phyloP scores from a whole-genome alignment of 1,140 invertebrate genomes.

The Neotoxoptera formosana region DNA sequence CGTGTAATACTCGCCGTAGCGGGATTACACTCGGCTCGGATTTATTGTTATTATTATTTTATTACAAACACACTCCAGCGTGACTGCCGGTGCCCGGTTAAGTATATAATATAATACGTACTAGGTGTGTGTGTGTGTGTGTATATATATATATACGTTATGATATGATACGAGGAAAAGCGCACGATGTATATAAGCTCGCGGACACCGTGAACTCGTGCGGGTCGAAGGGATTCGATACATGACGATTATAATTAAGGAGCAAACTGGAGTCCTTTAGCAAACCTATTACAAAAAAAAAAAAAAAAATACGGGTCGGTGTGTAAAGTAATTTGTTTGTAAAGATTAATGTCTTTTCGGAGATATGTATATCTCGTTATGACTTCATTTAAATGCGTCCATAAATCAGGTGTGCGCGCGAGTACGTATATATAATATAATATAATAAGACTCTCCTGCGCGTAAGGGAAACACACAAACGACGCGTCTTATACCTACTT shows the following conservation, averaged over 20 bases:
- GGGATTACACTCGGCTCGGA: constrained; percentile 1
- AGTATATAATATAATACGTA: background rate
- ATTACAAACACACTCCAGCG: constrained; percentile 44
- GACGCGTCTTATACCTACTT: constrained; percentile 14
- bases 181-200: background rate
- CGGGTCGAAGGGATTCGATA: background rate
- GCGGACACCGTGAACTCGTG: background rate
- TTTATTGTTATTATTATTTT: constrained; percentile 37
- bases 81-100: too few relatives aligned
- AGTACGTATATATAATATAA: too few relatives aligned
- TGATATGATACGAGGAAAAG: background rate
- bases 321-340: constrained; percentile 35
- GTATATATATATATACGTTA: background rate
- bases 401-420: background rate
- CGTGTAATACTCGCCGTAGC: background rate
- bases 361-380: constrained; percentile 25
- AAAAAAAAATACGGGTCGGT: background rate
- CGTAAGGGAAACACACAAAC: background rate
- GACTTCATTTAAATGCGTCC: constrained; percentile 27
- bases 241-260: constrained; percentile 5
- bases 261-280: background rate
- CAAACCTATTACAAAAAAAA: constrained; percentile 6
- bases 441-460: background rate
- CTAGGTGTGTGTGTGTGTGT: too few relatives aligned
- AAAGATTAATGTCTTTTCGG: constrained; percentile 21